Base-by-base conservation (phyloP, 1,140 invertebrate genomes). In the Vanessa tameamea region DNA sequence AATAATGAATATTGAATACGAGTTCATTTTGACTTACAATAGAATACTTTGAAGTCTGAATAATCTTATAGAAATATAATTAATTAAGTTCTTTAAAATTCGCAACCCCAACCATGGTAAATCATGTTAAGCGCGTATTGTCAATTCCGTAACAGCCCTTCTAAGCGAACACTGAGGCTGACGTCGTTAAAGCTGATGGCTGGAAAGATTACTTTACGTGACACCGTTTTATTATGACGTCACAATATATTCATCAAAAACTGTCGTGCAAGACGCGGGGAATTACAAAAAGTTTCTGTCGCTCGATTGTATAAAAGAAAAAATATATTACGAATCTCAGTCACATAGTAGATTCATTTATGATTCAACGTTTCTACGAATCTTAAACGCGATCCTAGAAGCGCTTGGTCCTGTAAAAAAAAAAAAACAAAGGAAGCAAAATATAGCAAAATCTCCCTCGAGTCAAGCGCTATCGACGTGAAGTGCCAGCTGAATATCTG, bases 201-300 rank as follows among this genome's bases (percentile, higher is more conserved):
- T 51, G 64, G 64, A 76, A 43, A 76, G 74, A 76, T 76, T 75
- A 75, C 73, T 69, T 76, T 76, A 71, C 64, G 74, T 72, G 68
- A 76, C 63, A 68, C 57, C 53, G 68, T 71, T 75, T 71, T 75
- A 67, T 79, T 72, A 77, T 79, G 78, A 78, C 77, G 70, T 70
- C 78, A 76, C 61, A 76, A 77, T 75, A 80, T 83, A 82, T 82
- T 80, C 80, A 82, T 78, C 78, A 79, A 80, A 84, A 73, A 65
- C 59, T 43, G 66, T 70, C 63, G 71, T 69, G 70, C 73, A 75
- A 78, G 67, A 59, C 64, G 53, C 73, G 63, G 72, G 51, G 50
- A 47, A 72, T 73, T 68, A 68, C 47, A 59, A 68, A 73, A 69
- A 26, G 37, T n/a, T 16, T 43, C 14, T 37, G 37, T 43, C n/a